Evolutionary conservation across 1,140 invertebrate species (phyloP).

Genomic region (Orius insidiosus): DNA sequence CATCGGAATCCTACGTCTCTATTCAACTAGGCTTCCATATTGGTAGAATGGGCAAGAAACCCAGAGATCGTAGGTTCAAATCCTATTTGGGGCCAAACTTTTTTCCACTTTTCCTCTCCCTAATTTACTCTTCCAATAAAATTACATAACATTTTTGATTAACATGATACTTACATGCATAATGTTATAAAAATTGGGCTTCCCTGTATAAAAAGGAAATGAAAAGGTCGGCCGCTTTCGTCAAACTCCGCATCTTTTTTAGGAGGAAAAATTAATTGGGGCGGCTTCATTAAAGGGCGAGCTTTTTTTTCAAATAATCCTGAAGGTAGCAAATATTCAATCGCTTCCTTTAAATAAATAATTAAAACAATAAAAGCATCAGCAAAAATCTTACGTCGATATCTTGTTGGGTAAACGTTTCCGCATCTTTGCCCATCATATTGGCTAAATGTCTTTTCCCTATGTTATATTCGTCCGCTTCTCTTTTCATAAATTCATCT

Average conservation of each 20-base stretch:
- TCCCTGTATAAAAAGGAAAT: slow-evolving; percentile 81
- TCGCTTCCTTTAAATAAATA: slow-evolving; percentile 47
- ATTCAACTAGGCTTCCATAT: too few species aligned
- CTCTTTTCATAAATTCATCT: slow-evolving; percentile 70
- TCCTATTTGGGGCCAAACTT: too few species aligned
- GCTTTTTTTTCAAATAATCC: slow-evolving; percentile 67
- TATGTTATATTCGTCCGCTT: slow-evolving; percentile 68
- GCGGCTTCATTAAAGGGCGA: slow-evolving; percentile 70
- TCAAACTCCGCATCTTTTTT: slow-evolving; percentile 83
- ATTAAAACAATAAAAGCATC: slow-evolving; percentile 13
- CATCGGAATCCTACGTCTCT: too few species aligned
- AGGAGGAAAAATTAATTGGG: slow-evolving; percentile 67
- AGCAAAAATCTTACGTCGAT: slow-evolving; percentile 48
- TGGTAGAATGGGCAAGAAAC: too few species aligned
- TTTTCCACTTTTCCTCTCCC: not conserved
- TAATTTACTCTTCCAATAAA: slow-evolving; percentile 11
- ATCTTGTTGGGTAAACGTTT: slow-evolving; percentile 72
- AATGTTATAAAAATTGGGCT: slow-evolving; percentile 64
- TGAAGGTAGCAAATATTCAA: slow-evolving; percentile 82
- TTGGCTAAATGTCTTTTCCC: slow-evolving; percentile 91
- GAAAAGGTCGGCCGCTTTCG: slow-evolving; percentile 65
- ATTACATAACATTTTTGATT: not conserved
- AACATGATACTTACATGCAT: slow-evolving; percentile 46
- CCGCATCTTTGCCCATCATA: slow-evolving; percentile 90
- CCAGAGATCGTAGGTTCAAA: too few species aligned